Conservation (phyloP, 2,888 invertebrate genomes). For the Torymus tubicola region DNA sequence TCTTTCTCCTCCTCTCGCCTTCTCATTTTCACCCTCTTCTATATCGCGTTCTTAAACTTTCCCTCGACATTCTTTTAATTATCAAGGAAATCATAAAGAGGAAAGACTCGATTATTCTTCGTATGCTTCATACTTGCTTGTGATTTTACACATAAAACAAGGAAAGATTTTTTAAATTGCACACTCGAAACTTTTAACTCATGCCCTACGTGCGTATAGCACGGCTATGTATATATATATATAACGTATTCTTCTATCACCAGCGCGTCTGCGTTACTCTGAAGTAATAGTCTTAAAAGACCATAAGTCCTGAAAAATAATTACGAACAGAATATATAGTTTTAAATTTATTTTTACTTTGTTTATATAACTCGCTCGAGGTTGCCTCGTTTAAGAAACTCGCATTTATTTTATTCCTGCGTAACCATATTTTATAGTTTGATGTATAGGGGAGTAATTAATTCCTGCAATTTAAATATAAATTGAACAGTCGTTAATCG, state of each 20-base stretch:
- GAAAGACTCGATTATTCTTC: neutral
- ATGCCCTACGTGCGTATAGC: neutral
- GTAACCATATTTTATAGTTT: too few species aligned
- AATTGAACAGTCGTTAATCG: too few species aligned
- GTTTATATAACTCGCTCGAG: too few species aligned
- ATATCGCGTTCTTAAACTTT: conserved; percentile 10
- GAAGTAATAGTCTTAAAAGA: conserved; percentile 16
- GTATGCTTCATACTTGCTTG: neutral
- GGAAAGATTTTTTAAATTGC: neutral
- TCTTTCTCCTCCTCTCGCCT: conserved; percentile 28
- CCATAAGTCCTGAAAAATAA: conserved; percentile 23
- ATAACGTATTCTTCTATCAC: neutral
- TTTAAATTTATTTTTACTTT: too few species aligned
- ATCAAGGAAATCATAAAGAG: neutral
- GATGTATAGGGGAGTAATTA: too few species aligned
- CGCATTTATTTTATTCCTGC: too few species aligned
- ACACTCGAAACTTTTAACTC: conserved; percentile 11
- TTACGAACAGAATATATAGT: neutral
- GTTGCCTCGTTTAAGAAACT: too few species aligned
- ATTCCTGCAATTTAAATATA: neutral
- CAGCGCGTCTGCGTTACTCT: neutral
- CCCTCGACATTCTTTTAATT: neutral
- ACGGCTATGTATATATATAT: neutral
- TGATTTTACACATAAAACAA: neutral
- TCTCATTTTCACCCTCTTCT: conserved; percentile 20